Conservation (phyloP, 2,888 invertebrate genomes). For the Nemotelus nigrinus region DNA sequence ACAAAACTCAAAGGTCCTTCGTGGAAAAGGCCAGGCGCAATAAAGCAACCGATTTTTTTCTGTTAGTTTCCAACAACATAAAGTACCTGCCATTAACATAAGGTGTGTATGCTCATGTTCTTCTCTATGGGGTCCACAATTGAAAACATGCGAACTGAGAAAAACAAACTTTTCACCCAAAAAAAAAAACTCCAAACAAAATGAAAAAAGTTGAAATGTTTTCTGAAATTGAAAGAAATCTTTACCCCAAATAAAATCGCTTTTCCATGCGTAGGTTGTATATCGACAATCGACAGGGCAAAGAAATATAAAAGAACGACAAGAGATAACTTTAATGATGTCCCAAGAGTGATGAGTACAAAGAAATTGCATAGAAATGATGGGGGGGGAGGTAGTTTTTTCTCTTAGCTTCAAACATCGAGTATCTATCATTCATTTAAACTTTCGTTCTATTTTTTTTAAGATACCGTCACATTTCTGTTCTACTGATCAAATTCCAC, state of each 20-base stretch:
- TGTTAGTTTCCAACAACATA: neutral
- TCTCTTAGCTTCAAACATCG: neutral
- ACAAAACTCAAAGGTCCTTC: constrained; percentile 29
- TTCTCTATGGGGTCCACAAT: neutral
- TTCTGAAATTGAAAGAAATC: constrained; percentile 39
- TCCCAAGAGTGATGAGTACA: constrained; percentile 48
- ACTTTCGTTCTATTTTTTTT: constrained; percentile 14
- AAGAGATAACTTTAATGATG: constrained; percentile 52
- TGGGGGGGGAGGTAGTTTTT: constrained; percentile 12
- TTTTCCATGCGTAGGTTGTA: constrained; percentile 25
- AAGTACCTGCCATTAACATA: constrained; percentile 38
- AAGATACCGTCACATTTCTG: neutral
- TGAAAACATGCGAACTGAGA: neutral
- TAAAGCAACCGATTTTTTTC: neutral
- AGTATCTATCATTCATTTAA: constrained; percentile 40
- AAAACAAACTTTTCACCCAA: neutral
- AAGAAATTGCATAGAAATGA: neutral
- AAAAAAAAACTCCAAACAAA: constrained; percentile 29
- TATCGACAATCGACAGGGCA: neutral
- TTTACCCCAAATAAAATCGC: constrained; percentile 9
- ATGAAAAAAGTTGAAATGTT: constrained; percentile 42
- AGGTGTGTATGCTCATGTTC: constrained; percentile 18
- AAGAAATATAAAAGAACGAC: constrained; percentile 36
- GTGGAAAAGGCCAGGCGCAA: constrained; percentile 26
- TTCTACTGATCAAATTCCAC: neutral